Conservation (phyloP, 2,113 vertebrate species). For the Podocnemis expansa region DNA sequence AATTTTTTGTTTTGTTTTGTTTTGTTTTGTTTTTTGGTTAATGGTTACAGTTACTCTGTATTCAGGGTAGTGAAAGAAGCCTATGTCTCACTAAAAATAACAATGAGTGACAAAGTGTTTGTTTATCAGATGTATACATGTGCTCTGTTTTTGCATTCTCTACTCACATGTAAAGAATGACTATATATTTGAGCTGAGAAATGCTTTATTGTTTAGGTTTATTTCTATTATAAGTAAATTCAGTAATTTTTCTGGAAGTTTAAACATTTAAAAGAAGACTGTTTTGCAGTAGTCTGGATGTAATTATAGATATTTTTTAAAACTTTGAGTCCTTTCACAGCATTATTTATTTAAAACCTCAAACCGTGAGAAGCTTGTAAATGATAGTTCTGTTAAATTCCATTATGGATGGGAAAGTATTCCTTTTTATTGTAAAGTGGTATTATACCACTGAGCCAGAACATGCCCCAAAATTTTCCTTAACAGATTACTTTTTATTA, state of each 20-base stretch:
- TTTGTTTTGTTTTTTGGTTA: constrained; percentile 50
- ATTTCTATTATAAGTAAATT: constrained; percentile 3
- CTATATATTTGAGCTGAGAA: neutral
- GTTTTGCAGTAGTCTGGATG: neutral
- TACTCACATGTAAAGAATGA: no score
- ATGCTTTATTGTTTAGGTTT: neutral
- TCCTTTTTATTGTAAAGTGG: neutral
- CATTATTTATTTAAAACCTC: neutral
- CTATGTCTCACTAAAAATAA: constrained; percentile 16
- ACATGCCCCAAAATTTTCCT: neutral
- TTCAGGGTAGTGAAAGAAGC: neutral
- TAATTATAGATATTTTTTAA: neutral
- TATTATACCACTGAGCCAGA: neutral
- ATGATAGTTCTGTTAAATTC: neutral
- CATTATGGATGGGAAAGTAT: neutral
- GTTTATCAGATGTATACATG: neutral
- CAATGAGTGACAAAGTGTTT: constrained; percentile 37
- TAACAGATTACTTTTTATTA: neutral
- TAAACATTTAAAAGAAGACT: neutral
- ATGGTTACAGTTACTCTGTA: constrained; percentile 51
- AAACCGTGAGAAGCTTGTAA: neutral
- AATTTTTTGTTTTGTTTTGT: neutral
- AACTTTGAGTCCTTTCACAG: neutral
- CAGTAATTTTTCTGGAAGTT: neutral
- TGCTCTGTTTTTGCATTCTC: neutral